Evolutionary conservation across 2,113 vertebrate genomes (phyloP).

Genomic region (Cyprinodon tularosa): DNA sequence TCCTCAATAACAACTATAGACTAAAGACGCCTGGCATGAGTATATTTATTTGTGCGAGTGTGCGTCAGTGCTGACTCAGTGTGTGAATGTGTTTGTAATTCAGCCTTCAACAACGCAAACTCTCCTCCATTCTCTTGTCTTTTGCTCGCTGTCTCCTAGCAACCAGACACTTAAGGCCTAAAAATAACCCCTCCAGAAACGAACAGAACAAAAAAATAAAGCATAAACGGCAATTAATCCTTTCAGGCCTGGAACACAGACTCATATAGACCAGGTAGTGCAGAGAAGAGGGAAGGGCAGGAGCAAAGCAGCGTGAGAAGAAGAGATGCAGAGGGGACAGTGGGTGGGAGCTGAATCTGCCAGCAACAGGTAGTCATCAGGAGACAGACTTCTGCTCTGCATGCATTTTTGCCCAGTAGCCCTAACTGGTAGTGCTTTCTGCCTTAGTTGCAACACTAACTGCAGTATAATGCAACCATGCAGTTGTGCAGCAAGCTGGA

Average conservation of each 20-base stretch:
- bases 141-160: constrained; percentile 77
- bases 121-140: constrained; percentile 72
- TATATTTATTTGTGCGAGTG: constrained; percentile 55
- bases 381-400: constrained; percentile 64
- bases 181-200: constrained; percentile 82
- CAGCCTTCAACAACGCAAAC: constrained; percentile 83
- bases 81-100: constrained; percentile 82
- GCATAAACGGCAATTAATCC: constrained; percentile 83
- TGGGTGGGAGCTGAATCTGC: constrained; percentile 56
- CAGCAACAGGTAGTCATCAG: constrained; percentile 82
- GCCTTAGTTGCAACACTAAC: constrained; percentile 33
- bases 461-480: constrained; percentile 25
- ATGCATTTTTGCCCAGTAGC: constrained; percentile 33
- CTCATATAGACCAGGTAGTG: constrained; percentile 76
- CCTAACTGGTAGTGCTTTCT: constrained; percentile 53
- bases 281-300: constrained; percentile 41
- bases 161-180: constrained; percentile 85
- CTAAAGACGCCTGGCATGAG: constrained; percentile 55
- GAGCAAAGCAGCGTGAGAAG: constrained; percentile 22
- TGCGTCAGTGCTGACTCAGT: constrained; percentile 83
- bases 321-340: constrained; percentile 31
- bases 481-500: constrained; percentile 32
- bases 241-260: constrained; percentile 75
- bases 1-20: constrained; percentile 64
- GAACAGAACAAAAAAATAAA: constrained; percentile 83